Conservation (phyloP, 2,113 vertebrate genomes). For the Platysternon megacephalum region DNA sequence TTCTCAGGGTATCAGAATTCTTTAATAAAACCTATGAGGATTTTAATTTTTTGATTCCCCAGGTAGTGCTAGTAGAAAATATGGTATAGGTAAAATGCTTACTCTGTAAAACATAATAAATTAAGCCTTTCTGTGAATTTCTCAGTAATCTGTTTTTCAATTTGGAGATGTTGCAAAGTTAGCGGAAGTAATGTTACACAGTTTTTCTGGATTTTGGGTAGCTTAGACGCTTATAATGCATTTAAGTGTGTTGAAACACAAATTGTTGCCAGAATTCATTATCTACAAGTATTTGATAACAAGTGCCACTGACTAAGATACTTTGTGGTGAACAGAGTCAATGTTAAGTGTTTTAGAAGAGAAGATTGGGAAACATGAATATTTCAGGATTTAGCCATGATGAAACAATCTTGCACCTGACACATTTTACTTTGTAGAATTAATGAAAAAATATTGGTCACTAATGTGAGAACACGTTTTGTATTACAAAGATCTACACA, state of each 20-base stretch:
- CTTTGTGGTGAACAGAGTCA: not conserved
- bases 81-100: not conserved
- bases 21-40: not conserved
- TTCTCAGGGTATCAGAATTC: not conserved
- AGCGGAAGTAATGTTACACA: not conserved
- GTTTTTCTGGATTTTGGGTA: not conserved
- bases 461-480: not conserved
- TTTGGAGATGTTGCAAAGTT: not conserved
- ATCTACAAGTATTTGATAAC: not conserved
- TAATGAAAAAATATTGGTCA: not conserved
- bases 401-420: not conserved
- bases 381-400: constrained; percentile 1
- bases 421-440: not conserved
- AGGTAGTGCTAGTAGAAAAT: not conserved
- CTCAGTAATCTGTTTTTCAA: not conserved
- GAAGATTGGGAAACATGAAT: not conserved
- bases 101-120: not conserved
- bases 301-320: not conserved
- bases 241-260: not conserved
- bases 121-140: not conserved
- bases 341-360: not conserved
- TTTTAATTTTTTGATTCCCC: not conserved
- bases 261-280: not conserved
- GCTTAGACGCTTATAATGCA: not conserved
- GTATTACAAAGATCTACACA: not conserved